Evolutionary conservation across 2,888 invertebrate species (phyloP), one percentile per base, ranked within the genome.

Genomic region (Monoplex corrugatus): DNA sequence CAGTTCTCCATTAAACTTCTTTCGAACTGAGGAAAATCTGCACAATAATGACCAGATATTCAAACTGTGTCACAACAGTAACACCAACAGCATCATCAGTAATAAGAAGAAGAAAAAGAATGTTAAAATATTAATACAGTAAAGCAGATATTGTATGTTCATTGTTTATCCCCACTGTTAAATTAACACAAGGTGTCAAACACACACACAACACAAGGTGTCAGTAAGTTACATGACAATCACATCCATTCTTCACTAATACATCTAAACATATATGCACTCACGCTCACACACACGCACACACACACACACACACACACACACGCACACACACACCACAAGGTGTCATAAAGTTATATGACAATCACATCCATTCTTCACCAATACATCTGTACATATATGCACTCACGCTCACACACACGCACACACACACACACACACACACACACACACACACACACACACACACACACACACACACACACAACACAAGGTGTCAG

Each of bases 1-100:
- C 89, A 99, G 96, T 96, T 99, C 99, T 57, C 97, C 97, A 96
- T 98, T 98, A 95, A 99, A 99, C 45, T 98, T 97, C 94, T 99
- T 98, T 92, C 98, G 97, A 28, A 99, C 99, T 16, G 98, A 98
- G 92, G 98, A 97, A 96, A 99, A 99, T 91, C 94, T 95, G 90
- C 28, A 90, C 40, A 38, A 16, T 89, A 50, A 57, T 38, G 57
- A 28, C 57, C 3, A 57, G 10, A 40, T n/a, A n/a, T n/a, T n/a
- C n/a, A n/a, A n/a, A n/a, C n/a, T n/a, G n/a, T n/a, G n/a, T n/a
- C n/a, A n/a, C n/a, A n/a, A n/a, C n/a, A n/a, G n/a, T n/a, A n/a
- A n/a, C n/a, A n/a, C n/a, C n/a, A n/a, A n/a, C n/a, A n/a, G n/a
- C n/a, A n/a, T n/a, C n/a, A n/a, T n/a, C n/a, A n/a, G n/a, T n/a